A percentile compares a stretch with the other conserved stretches of the same genome.
These are phyloP conservation scores for Miniopterus natalensis DNA, from an alignment of 2,113 vertebrate genomes.

Conservation along the genomic window DNA sequence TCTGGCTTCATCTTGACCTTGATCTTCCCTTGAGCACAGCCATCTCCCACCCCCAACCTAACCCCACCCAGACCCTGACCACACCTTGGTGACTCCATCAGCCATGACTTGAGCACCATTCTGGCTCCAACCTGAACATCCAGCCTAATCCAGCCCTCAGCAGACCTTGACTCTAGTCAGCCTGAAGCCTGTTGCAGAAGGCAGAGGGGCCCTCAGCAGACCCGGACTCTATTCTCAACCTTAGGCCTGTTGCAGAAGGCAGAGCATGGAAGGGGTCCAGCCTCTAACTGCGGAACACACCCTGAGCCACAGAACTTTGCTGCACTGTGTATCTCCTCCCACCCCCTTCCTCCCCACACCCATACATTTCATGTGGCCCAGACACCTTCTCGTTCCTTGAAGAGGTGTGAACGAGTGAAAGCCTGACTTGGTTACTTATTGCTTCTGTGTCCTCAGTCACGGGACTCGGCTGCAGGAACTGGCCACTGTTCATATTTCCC, in stretches of 20 bases:
- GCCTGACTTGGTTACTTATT: not conserved
- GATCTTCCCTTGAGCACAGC: not conserved
- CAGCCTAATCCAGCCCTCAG: not conserved
- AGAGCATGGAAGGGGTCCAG: not conserved
- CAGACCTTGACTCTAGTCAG: not conserved
- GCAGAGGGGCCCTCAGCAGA: not conserved
- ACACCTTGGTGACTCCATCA: not conserved
- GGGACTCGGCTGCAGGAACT: not conserved
- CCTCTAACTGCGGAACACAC: not conserved
- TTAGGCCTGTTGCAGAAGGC: not conserved
- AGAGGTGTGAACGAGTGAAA: not conserved
- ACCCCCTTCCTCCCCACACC: not conserved
- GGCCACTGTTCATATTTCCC: not conserved
- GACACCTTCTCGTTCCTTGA: not conserved
- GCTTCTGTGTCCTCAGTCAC: not conserved
- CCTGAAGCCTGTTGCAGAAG: not conserved
- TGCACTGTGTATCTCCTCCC: not conserved
- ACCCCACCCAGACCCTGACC: not conserved
- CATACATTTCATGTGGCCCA: not conserved
- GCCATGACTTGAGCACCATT: not conserved
- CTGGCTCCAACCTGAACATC: not conserved
- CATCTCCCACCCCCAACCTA: rapidly evolving
- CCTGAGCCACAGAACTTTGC: not conserved
- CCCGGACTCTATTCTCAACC: not conserved
- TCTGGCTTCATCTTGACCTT: conserved; percentile 12